Evolutionary conservation across 2,113 vertebrate species (phyloP), one percentile per base, ranked within the genome.

Genomic region (Arothron firmamentum): DNA sequence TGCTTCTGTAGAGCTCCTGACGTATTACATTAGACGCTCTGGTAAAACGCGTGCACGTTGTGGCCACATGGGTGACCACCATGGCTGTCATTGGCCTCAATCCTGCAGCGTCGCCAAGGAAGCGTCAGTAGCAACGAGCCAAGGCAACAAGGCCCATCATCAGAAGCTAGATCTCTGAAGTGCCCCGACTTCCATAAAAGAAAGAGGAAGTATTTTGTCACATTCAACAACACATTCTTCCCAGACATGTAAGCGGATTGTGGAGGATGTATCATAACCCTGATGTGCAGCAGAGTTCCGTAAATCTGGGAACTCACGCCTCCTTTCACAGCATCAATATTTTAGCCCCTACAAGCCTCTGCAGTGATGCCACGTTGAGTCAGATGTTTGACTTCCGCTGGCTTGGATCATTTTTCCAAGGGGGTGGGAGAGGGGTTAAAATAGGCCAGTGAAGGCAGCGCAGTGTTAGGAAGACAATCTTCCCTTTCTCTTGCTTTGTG

Each of bases 251-350:
- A 21, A 8, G 2, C 21, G 19, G 6, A n/a, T 34, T 31, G 34
- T 3, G 54, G 59, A 51, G 69, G 50, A 61, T 38, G 53, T 28
- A 46, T 63, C 0, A 41, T 65, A 38, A 45, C 31, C 52, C 12
- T 38, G 19, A 19, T 56, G 49, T 62, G 49, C 13, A 21, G 50
- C 55, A 18, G 17, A 57, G 65, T 9, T 3, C 65, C 61, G 16
- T 6, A 54, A 71, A 61, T 69, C 70, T 66, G 54, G 60, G 54
- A 72, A 38, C 67, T 74, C 55, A 66, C 21, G 73, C 65, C 66
- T 84, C 65, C 75, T 85, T 84, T 69, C 72, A 79, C 63, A 61
- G 70, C 78, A 87, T 87, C 71, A 83, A 86, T 86, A 84, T 87
- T 87, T 84, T 15, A 85, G 21, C 34, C 34, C 49, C 61, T 63